Conservation (phyloP, 2,113 vertebrate species). For the Paramisgurnus dabryanus region DNA sequence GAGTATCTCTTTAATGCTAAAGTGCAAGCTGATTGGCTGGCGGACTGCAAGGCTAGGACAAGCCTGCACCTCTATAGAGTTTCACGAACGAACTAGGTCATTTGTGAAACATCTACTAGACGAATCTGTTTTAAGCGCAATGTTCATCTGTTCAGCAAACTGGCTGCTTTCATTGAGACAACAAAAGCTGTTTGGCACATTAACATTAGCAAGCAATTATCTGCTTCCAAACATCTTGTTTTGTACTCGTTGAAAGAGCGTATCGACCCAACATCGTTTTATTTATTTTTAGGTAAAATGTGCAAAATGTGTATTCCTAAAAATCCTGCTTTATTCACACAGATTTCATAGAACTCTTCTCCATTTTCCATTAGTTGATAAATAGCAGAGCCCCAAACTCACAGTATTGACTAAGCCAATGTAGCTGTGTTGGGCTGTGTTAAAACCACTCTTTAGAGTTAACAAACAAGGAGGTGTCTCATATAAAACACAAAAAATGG, state of each 20-base stretch:
- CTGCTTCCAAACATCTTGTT: background rate
- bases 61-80: too few species aligned
- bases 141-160: background rate
- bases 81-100: background rate
- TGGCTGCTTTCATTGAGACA: background rate
- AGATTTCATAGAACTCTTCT: background rate
- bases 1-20: too few species aligned
- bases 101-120: slow-evolving; percentile 1
- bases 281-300: background rate
- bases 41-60: too few species aligned
- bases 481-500: too few species aligned
- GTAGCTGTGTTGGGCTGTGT: too few species aligned
- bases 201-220: background rate
- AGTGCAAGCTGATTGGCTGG: too few species aligned
- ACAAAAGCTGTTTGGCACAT: background rate
- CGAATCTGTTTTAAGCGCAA: background rate
- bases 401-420: too few species aligned
- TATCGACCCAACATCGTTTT: background rate
- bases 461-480: too few species aligned
- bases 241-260: background rate
- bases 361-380: background rate
- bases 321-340: background rate
- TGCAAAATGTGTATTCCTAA: background rate
- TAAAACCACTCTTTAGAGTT: too few species aligned
- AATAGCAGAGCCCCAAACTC: too few species aligned